phyloP scores from a whole-genome alignment of 2,888 invertebrate genomes.

The Aplocera efformata region DNA sequence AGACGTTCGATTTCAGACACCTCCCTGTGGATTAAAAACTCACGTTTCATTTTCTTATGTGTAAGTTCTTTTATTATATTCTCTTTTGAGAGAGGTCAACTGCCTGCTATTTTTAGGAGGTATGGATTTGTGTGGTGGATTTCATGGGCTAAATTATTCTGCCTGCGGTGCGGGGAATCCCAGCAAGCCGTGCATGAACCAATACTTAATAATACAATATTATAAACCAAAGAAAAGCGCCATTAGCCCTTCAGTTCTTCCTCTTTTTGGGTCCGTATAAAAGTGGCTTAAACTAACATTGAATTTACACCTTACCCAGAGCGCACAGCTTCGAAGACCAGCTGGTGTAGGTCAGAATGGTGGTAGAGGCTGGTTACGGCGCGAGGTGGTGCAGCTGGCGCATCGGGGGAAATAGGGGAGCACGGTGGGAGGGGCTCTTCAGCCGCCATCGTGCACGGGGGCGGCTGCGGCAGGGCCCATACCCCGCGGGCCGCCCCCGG shows the following conservation, averaged over 20 bases:
- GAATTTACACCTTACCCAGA: too few species aligned
- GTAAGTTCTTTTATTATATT: constrained; percentile 3
- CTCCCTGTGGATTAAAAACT: constrained; percentile 80
- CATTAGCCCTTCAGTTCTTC: too few species aligned
- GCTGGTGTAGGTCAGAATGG: constrained; percentile 80
- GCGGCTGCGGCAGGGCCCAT: constrained; percentile 91
- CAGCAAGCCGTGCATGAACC: too few species aligned
- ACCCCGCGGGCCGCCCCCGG: constrained; percentile 94
- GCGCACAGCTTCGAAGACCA: constrained; percentile 92
- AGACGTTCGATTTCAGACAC: constrained; percentile 90
- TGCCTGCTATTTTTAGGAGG: too few species aligned
- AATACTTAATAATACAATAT: too few species aligned
- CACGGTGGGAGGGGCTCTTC: constrained; percentile 80
- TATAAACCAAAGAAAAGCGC: too few species aligned
- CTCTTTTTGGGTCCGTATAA: too few species aligned
- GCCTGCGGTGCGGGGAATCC: too few species aligned
- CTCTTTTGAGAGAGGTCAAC: too few species aligned
- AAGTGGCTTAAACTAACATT: too few species aligned
- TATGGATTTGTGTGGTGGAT: too few species aligned
- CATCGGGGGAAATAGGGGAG: constrained; percentile 70
- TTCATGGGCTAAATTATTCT: too few species aligned
- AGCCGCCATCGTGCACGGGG: constrained; percentile 89
- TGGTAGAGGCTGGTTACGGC: constrained; percentile 61
- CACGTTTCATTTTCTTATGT: neutral
- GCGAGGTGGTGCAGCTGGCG: constrained; percentile 62